Base-by-base conservation (phyloP, 2,797 vertebrate genomes). In the Leptoclinus maculatus region DNA sequence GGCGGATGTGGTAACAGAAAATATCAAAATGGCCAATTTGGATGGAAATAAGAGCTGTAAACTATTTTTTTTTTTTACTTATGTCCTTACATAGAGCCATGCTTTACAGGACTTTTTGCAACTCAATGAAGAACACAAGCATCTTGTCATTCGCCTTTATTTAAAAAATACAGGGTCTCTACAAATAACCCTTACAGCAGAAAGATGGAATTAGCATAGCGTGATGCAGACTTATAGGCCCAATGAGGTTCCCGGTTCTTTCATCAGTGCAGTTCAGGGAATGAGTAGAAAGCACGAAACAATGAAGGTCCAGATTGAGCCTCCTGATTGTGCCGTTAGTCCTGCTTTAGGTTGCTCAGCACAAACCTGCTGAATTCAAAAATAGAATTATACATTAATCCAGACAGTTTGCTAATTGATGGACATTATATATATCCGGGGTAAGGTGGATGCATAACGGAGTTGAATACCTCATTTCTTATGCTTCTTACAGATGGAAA, bases 401-500 rank as follows among this genome's bases (percentile, higher is more conserved):
- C 7, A 56, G 2, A 11, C 10, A 6, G 3, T 32, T 65, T 67
- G 2, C 3, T 36, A 5, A 38, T 36, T 36, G 3, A 19, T 49
- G 11, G 1, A 5, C 32, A 0, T 39, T 70, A 59, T 1, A 54
- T 32, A 21, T 2, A 10, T 5, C 14, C 7, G 11, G 21, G 47
- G 32, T 23, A 16, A 7, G 7, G 16, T 0, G 32, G 10, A 54
- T 27, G 19, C 3, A 25, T 29, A 32, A 11, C 19, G 29, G 13
- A 49, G 13, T 13, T 11, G 5, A 36, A 14, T 74, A 88, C 86
- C 89, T 95, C 82, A 95, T 87, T 93, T 93, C 53, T 85, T 72
- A 11, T 96, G 95, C 87, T 97, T 97, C 90, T 96, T 95, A 65
- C 95, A 97, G 90, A 96, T 96, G 74, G 94, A 47, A 0, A 99